These are phyloP conservation scores for Dioctria linearis DNA, from an alignment of 2,888 invertebrate species.

Conservation along the genomic window DNA sequence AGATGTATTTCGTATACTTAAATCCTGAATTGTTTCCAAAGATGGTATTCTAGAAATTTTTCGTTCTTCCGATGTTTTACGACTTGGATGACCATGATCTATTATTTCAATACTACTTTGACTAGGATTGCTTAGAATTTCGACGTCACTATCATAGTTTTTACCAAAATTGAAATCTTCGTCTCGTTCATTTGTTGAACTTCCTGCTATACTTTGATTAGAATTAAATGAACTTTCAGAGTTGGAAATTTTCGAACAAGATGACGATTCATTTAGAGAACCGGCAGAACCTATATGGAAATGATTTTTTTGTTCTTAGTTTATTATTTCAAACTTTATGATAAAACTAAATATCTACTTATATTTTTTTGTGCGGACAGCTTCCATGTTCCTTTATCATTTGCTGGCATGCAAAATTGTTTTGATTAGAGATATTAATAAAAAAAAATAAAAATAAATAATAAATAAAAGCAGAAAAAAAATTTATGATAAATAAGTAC, in stretches of 20 bases:
- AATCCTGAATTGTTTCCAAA: constrained; percentile 72
- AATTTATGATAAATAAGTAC: neutral
- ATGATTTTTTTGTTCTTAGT: constrained; percentile 9
- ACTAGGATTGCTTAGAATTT: constrained; percentile 80
- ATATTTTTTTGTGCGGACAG: constrained; percentile 68
- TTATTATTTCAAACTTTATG: constrained; percentile 61
- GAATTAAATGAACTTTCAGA: constrained; percentile 70
- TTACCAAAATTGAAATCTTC: constrained; percentile 63
- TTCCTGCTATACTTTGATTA: constrained; percentile 70
- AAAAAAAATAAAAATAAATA: neutral
- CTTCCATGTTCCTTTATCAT: constrained; percentile 65
- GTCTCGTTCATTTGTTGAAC: constrained; percentile 68
- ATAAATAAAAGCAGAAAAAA: neutral
- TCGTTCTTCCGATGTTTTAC: constrained; percentile 72
- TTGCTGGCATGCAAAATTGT: constrained; percentile 49
- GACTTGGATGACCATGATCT: constrained; percentile 68
- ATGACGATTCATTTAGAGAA: constrained; percentile 70
- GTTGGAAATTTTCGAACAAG: constrained; percentile 69
- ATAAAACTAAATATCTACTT: constrained; percentile 65
- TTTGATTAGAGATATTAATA: constrained; percentile 24
- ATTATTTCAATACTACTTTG: constrained; percentile 80
- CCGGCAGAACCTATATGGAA: constrained; percentile 70
- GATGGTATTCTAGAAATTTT: constrained; percentile 70
- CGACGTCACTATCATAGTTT: constrained; percentile 78
- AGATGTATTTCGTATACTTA: constrained; percentile 52